Evolutionary conservation across 2,888 invertebrate species (phyloP).

Genomic region (Eupithecia subfuscata): DNA sequence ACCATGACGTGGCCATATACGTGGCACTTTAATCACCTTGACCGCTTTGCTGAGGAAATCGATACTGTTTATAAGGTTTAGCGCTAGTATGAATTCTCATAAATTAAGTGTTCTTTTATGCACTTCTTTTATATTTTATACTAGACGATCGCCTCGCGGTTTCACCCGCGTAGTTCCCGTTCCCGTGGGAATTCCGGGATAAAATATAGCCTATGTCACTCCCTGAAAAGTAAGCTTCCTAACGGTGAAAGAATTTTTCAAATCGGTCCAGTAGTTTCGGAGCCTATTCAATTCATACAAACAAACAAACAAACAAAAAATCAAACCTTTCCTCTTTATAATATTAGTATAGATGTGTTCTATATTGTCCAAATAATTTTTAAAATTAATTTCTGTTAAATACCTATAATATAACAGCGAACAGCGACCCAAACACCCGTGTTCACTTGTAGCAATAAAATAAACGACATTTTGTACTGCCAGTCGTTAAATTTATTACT

Average conservation of each 20-base stretch:
- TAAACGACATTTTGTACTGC: conserved; percentile 16
- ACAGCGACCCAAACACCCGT: background rate
- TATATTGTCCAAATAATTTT: background rate
- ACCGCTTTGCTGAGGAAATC: background rate
- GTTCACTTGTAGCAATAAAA: conserved; percentile 3
- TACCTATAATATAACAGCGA: background rate
- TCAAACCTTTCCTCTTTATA: too few relatives aligned
- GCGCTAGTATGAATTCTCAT: conserved; percentile 1
- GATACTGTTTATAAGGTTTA: background rate
- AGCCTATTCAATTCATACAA: too few relatives aligned
- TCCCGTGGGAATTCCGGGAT: too few relatives aligned
- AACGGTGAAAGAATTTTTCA: too few relatives aligned
- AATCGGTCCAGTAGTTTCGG: too few relatives aligned
- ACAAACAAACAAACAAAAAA: too few relatives aligned
- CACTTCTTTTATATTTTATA: background rate
- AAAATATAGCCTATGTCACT: too few relatives aligned
- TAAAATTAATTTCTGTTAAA: background rate
- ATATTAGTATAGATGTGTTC: too few relatives aligned
- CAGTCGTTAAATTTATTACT: conserved; percentile 36
- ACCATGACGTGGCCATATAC: background rate
- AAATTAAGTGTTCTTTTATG: background rate
- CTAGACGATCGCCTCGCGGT: too few relatives aligned
- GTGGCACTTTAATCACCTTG: background rate
- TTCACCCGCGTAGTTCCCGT: too few relatives aligned
- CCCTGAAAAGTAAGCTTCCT: too few relatives aligned